Percentiles rank a stretch among this genome's conserved stretches.
Conservation (phyloP, 2,797 vertebrate species). For the Rhinogobio ventralis region DNA sequence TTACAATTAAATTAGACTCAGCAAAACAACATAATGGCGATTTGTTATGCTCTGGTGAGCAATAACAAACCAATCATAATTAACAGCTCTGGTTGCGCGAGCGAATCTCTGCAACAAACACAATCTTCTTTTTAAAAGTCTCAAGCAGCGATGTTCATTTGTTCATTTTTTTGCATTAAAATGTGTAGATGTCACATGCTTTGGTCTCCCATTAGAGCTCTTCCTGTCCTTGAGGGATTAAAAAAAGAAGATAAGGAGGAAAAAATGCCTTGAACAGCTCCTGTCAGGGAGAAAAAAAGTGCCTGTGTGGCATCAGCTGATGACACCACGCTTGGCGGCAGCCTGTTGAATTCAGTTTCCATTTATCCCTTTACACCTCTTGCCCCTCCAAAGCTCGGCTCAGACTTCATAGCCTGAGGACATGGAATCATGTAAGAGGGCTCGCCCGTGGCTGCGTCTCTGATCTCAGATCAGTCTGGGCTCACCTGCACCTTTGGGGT, state of each 20-base stretch:
- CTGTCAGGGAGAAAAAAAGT: slow-evolving; percentile 35
- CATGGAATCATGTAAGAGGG: slow-evolving; percentile 51
- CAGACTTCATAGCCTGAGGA: slow-evolving; percentile 57
- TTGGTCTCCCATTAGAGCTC: slow-evolving; percentile 39
- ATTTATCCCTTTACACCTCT: slow-evolving; percentile 36
- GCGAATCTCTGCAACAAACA: slow-evolving; percentile 85
- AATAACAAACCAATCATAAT: slow-evolving; percentile 97
- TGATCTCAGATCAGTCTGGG: slow-evolving; percentile 57
- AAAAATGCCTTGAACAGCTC: slow-evolving; percentile 22
- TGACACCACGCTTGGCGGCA: slow-evolving; percentile 41
- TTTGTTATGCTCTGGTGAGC: slow-evolving; percentile 94
- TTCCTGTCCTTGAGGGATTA: slow-evolving; percentile 36
- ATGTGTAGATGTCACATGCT: slow-evolving; percentile 12
- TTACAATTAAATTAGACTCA: slow-evolving; percentile 97
- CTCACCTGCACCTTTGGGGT: slow-evolving; percentile 50
- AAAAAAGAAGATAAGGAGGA: slow-evolving; percentile 28
- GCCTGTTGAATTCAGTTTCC: slow-evolving; percentile 50
- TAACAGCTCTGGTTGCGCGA: slow-evolving; percentile 86
- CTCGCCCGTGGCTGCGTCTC: slow-evolving; percentile 53
- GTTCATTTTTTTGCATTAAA: background rate
- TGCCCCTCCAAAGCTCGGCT: slow-evolving; percentile 49
- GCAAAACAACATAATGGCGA: slow-evolving; percentile 96
- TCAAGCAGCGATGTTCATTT: background rate
- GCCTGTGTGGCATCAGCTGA: slow-evolving; percentile 15
- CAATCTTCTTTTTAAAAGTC: slow-evolving; percentile 67